A percentile compares a stretch with the other conserved stretches of the same genome.
Evolutionary conservation across 2,113 vertebrate genomes (phyloP).

Genomic region (Psophia crepitans): DNA sequence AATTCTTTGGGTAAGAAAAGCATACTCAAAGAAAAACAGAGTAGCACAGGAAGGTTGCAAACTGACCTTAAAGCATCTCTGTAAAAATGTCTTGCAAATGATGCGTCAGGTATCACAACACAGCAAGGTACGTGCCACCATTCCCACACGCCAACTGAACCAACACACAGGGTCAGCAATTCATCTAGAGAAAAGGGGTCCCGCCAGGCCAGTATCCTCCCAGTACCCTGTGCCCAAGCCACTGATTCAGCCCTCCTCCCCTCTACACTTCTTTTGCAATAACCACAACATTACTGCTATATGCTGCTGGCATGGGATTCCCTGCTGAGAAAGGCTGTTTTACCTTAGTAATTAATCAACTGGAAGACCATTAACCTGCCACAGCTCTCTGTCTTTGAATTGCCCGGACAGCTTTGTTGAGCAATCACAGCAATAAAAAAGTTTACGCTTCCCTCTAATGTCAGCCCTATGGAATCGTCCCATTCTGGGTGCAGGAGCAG

Average conservation of each 20-base stretch:
- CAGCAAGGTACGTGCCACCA: not conserved
- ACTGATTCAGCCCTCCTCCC: not conserved
- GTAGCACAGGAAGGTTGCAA: not conserved
- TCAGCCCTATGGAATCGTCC: not conserved
- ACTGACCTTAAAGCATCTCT: not conserved
- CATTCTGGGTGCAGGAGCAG: not conserved
- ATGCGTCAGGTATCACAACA: not conserved
- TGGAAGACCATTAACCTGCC: constrained; percentile 3
- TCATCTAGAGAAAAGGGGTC: not conserved
- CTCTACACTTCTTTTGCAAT: not conserved
- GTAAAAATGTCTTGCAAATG: not conserved
- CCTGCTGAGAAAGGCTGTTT: constrained; percentile 16
- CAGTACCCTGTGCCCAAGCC: not conserved
- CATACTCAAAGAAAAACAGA: not conserved
- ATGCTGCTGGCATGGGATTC: not conserved
- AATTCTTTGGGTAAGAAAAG: not conserved
- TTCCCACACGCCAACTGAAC: not conserved
- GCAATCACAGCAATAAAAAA: not conserved
- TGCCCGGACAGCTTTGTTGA: not conserved
- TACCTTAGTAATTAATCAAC: not conserved
- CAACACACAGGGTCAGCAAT: not conserved
- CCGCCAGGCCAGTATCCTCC: not conserved
- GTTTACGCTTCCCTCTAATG: not conserved
- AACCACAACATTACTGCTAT: not conserved
- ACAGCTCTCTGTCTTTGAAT: not conserved